phyloP scores from a whole-genome alignment of 2,797 vertebrate genomes.

The Selene dorsalis region DNA sequence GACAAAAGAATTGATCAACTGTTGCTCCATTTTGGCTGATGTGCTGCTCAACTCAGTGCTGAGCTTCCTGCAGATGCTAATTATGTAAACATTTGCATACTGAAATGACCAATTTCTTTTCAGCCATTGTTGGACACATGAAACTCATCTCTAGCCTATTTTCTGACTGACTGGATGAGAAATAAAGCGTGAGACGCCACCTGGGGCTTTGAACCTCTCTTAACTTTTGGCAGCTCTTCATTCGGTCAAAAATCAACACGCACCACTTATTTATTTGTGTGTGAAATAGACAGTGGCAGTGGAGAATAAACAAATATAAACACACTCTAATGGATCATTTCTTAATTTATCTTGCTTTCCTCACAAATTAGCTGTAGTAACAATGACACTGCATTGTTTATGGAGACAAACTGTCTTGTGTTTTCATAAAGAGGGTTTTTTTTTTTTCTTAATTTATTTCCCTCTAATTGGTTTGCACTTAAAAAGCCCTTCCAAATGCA shows the following conservation, averaged over 20 bases:
- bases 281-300: background rate
- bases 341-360: constrained; percentile 51
- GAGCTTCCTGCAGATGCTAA: background rate
- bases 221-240: background rate
- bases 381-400: constrained; percentile 36
- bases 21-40: background rate
- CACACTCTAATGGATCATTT: constrained; percentile 19
- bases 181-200: constrained; percentile 1
- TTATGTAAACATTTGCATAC: background rate
- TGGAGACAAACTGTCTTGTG: constrained; percentile 54
- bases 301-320: background rate
- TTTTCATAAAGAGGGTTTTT: constrained; percentile 38
- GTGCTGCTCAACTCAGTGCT: background rate
- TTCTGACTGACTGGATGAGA: constrained; percentile 12
- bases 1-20: background rate
- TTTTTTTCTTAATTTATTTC: constrained; percentile 55
- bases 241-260: background rate
- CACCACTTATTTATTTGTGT: background rate
- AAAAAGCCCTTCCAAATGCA: constrained; percentile 26
- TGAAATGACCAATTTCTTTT: constrained; percentile 8
- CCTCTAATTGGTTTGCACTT: constrained; percentile 46
- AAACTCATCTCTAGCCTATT: background rate
- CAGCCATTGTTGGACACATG: background rate
- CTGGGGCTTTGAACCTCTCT: background rate
- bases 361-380: background rate